These are phyloP conservation scores for Rachycentron canadum DNA, from an alignment of 2,797 vertebrate genomes.

Conservation along the genomic window DNA sequence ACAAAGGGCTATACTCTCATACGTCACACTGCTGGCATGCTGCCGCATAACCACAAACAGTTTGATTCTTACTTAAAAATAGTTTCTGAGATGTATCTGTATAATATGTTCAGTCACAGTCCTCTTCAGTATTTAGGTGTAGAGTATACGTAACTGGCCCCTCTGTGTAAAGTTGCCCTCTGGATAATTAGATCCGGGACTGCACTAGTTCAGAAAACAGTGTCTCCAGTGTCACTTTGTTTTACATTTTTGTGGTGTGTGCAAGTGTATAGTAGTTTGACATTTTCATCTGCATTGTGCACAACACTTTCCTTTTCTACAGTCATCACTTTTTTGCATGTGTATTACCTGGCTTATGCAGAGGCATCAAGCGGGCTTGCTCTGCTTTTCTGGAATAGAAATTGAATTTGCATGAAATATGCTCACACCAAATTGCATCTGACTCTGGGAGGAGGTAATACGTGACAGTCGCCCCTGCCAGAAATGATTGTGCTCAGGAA, in stretches of 20 bases:
- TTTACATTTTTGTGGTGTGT: conserved; percentile 73
- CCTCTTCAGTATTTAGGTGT: conserved; percentile 34
- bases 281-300: conserved; percentile 78
- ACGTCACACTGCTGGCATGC: conserved; percentile 51
- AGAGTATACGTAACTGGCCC: conserved; percentile 38
- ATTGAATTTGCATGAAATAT: conserved; percentile 90
- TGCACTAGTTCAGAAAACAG: conserved; percentile 71
- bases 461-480: conserved; percentile 83
- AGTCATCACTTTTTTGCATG: conserved; percentile 83
- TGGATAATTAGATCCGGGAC: conserved; percentile 69
- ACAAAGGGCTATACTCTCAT: conserved; percentile 71
- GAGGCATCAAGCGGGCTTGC: conserved; percentile 76
- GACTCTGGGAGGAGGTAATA: conserved; percentile 86
- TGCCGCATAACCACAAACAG: conserved; percentile 56
- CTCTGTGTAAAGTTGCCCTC: conserved; percentile 34
- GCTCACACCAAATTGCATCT: conserved; percentile 86
- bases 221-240: conserved; percentile 65
- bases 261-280: conserved; percentile 76
- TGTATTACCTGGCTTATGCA: conserved; percentile 82
- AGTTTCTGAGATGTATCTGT: conserved; percentile 28
- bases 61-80: conserved; percentile 63
- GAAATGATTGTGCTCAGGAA: conserved; percentile 84
- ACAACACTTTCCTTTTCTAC: conserved; percentile 80
- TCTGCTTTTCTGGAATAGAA: conserved; percentile 83
- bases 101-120: conserved; percentile 38